Evolutionary conservation across 2,888 invertebrate genomes (phyloP).

Genomic region (Amphipyra tragopoginis): DNA sequence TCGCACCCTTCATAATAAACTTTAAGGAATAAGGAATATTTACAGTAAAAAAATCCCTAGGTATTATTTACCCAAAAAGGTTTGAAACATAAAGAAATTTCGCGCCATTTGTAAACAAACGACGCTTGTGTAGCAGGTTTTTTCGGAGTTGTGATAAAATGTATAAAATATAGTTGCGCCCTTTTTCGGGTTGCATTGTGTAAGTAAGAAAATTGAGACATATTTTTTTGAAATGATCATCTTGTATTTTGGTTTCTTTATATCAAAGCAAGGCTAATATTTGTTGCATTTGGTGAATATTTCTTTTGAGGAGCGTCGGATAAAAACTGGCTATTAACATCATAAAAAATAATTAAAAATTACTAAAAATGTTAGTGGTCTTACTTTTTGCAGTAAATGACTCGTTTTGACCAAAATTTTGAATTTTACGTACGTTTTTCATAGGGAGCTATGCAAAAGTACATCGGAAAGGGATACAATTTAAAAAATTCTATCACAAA

Average conservation of each 20-base stretch:
- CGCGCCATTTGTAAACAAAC: constrained; percentile 75
- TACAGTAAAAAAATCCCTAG: constrained; percentile 53
- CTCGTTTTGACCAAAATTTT: too few relatives aligned
- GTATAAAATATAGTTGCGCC: constrained; percentile 57
- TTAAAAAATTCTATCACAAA: too few relatives aligned
- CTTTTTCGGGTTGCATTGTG: constrained; percentile 31
- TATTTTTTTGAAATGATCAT: constrained; percentile 4
- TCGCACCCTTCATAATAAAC: constrained; percentile 59
- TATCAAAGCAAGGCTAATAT: too few relatives aligned
- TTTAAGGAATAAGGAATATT: constrained; percentile 60
- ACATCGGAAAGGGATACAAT: too few relatives aligned
- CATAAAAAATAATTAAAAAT: too few relatives aligned
- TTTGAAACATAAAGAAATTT: constrained; percentile 73
- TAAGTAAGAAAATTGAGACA: constrained; percentile 10
- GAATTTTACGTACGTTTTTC: too few relatives aligned
- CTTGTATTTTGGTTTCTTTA: not conserved
- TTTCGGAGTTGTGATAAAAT: constrained; percentile 57
- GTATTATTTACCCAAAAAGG: constrained; percentile 69
- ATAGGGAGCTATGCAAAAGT: too few relatives aligned
- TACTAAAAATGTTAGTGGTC: too few relatives aligned
- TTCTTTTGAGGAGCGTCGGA: too few relatives aligned
- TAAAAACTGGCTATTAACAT: too few relatives aligned
- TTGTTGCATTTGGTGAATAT: too few relatives aligned
- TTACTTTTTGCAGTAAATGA: too few relatives aligned
- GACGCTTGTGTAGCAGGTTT: constrained; percentile 48